Conservation (phyloP, 2,888 invertebrate genomes). For the Nymphalis polychloros region DNA sequence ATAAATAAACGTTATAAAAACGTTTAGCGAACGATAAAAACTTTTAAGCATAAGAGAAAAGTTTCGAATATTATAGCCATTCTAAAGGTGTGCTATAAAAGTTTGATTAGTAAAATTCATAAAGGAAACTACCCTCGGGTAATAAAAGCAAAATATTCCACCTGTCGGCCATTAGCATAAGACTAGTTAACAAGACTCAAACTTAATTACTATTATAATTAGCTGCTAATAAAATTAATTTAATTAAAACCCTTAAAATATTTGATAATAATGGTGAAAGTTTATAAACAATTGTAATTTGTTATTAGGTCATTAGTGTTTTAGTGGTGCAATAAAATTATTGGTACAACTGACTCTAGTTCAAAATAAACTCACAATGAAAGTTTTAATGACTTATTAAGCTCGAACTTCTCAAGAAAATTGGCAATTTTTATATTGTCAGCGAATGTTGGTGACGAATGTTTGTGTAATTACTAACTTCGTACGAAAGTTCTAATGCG, state of each 20-base stretch:
- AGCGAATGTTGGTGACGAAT: too few relatives aligned
- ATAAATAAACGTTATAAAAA: neutral
- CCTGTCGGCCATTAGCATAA: conserved; percentile 32
- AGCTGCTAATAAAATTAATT: conserved; percentile 34
- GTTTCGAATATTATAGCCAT: conserved; percentile 29
- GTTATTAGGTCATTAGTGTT: neutral
- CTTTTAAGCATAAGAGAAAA: conserved; percentile 21
- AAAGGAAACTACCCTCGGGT: conserved; percentile 28
- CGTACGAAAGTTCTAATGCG: too few relatives aligned
- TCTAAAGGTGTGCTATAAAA: conserved; percentile 31
- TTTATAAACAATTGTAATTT: conserved; percentile 21
- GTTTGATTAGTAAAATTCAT: conserved; percentile 34
- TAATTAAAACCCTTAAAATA: conserved; percentile 27
- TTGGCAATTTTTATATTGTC: too few relatives aligned
- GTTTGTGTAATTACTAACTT: too few relatives aligned
- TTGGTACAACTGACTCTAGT: neutral
- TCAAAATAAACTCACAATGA: neutral
- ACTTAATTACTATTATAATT: conserved; percentile 26
- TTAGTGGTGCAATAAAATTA: neutral
- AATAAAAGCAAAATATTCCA: conserved; percentile 38
- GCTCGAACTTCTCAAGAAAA: too few relatives aligned
- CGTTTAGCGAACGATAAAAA: conserved; percentile 7
- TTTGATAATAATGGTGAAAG: conserved; percentile 27
- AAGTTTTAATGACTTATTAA: too few relatives aligned
- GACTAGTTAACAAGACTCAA: conserved; percentile 34